Conservation (phyloP, 2,888 invertebrate species). For the Hyalella azteca region DNA sequence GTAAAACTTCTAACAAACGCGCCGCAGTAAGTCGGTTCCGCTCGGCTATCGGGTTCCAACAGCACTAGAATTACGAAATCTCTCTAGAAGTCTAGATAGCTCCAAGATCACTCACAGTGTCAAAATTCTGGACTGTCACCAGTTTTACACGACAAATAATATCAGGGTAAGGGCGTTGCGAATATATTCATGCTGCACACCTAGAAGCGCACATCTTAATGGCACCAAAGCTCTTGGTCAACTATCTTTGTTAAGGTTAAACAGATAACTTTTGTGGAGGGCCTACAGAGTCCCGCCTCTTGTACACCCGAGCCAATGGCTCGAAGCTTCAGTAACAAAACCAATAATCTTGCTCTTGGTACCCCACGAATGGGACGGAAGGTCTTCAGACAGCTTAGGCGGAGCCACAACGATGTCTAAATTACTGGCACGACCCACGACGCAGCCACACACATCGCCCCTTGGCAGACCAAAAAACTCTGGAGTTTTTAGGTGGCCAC, state of each 20-base stretch:
- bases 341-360: slow-evolving; percentile 28
- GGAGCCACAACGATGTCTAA: slow-evolving; percentile 22
- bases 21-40: too few species aligned
- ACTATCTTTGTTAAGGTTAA: slow-evolving; percentile 36
- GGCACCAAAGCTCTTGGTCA: slow-evolving; percentile 27
- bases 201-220: background rate
- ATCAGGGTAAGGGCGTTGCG: background rate
- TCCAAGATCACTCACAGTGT: background rate
- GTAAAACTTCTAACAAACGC: too few species aligned
- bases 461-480: background rate
- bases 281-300: background rate
- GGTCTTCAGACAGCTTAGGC: background rate
- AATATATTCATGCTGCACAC: background rate
- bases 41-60: background rate
- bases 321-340: background rate
- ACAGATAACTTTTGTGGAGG: slow-evolving; percentile 13
- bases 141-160: background rate
- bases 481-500: slow-evolving; percentile 26
- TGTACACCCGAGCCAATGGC: background rate
- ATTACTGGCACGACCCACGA: slow-evolving; percentile 12
- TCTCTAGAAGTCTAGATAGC: background rate
- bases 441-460: slow-evolving; percentile 31
- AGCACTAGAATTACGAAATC: background rate
- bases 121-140: background rate
- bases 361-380: background rate